These are phyloP conservation scores for Ataeniobius toweri DNA, from an alignment of 2,797 vertebrate species.

Conservation along the genomic window DNA sequence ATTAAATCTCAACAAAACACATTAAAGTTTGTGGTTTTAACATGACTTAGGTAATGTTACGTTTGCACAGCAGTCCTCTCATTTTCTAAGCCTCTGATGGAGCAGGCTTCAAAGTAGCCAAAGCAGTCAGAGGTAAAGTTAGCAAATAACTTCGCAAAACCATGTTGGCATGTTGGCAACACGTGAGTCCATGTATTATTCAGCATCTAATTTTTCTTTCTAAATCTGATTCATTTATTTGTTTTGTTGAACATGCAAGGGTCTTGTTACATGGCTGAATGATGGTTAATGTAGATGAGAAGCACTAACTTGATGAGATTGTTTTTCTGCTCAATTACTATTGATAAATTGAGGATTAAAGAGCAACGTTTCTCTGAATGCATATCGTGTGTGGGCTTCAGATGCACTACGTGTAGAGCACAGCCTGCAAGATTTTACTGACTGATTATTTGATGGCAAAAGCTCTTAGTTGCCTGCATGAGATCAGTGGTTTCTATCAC, in stretches of 20 bases:
- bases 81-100: neutral
- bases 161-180: neutral
- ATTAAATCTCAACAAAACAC: neutral
- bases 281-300: slow-evolving; percentile 15
- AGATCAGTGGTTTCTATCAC: slow-evolving; percentile 53
- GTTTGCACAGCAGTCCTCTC: neutral
- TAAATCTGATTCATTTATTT: neutral
- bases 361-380: slow-evolving; percentile 13
- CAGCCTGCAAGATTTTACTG: slow-evolving; percentile 34
- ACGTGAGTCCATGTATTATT: neutral
- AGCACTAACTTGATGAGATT: slow-evolving; percentile 18
- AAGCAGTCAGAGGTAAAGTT: neutral
- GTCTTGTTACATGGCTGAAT: neutral
- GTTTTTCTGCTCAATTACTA: slow-evolving; percentile 21
- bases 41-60: neutral
- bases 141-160: neutral
- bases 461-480: slow-evolving; percentile 59
- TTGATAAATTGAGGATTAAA: slow-evolving; percentile 31
- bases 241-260: neutral
- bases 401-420: slow-evolving; percentile 17
- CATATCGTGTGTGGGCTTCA: slow-evolving; percentile 27
- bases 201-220: neutral
- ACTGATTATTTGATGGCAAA: slow-evolving; percentile 59
- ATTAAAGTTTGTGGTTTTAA: neutral
- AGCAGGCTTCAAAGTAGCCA: neutral